Percentiles rank a stretch among this genome's conserved stretches.
Evolutionary conservation across 2,113 vertebrate genomes (phyloP).

Genomic region (Suricata suricatta): DNA sequence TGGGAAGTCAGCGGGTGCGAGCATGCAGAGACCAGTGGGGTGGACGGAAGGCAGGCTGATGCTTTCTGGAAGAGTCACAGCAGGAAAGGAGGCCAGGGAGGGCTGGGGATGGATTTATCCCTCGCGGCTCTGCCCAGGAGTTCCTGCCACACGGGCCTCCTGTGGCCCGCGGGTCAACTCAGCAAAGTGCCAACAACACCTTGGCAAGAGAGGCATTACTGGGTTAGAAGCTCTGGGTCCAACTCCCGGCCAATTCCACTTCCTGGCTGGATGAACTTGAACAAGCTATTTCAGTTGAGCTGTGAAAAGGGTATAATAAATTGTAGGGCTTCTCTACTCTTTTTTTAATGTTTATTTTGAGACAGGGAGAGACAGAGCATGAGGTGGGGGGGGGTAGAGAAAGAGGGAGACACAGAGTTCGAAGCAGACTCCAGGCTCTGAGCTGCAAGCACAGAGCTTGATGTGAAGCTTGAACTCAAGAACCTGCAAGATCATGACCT

Average conservation of each 20-base stretch:
- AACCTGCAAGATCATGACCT: no score
- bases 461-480: no score
- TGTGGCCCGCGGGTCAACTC: not conserved
- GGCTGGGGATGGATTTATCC: not conserved
- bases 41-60: not conserved
- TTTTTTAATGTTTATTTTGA: no score
- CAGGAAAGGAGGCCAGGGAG: accelerated
- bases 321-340: not conserved
- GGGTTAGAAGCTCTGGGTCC: not conserved
- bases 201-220: not conserved
- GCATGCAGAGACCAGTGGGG: not conserved
- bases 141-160: not conserved
- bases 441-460: no score
- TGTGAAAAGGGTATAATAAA: accelerated
- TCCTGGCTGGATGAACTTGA: not conserved
- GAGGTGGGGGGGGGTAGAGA: no score
- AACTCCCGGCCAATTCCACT: not conserved
- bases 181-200: not conserved
- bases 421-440: no score
- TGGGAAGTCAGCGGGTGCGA: not conserved
- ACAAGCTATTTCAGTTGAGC: not conserved
- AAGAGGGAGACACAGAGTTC: no score
- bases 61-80: not conserved
- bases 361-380: no score
- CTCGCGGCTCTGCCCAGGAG: not conserved